A percentile compares a stretch with the other conserved stretches of the same genome.
phyloP scores from a whole-genome alignment of 2,888 invertebrate genomes.

The Myathropa florea region DNA sequence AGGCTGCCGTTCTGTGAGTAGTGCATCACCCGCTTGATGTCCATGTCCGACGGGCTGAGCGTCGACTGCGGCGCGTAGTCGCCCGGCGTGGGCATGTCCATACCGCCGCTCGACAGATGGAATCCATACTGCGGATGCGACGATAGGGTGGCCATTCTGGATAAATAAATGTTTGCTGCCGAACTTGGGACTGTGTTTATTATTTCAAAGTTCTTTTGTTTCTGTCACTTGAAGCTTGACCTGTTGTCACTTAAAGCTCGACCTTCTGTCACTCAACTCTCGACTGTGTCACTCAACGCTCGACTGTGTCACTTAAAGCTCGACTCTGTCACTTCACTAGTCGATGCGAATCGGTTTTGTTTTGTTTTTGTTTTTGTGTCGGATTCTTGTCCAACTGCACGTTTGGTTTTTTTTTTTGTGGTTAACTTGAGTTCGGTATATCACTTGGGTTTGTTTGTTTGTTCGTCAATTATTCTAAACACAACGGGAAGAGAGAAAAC shows the following conservation, averaged over 20 bases:
- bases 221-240: neutral
- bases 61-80: slow-evolving; percentile 78
- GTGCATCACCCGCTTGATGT: slow-evolving; percentile 80
- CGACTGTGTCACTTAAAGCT: too few species aligned
- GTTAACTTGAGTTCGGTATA: neutral
- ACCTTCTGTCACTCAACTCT: too few species aligned
- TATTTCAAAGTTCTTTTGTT: slow-evolving; percentile 31
- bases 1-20: slow-evolving; percentile 78
- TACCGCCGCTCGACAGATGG: slow-evolving; percentile 78
- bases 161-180: slow-evolving; percentile 57
- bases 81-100: slow-evolving; percentile 79
- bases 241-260: neutral
- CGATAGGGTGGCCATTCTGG: slow-evolving; percentile 79
- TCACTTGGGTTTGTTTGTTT: neutral
- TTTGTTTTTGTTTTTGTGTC: too few species aligned
- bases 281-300: too few species aligned
- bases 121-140: slow-evolving; percentile 81
- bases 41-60: slow-evolving; percentile 78
- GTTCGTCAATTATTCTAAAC: neutral
- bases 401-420: too few species aligned
- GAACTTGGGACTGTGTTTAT: slow-evolving; percentile 33
- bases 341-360: neutral
- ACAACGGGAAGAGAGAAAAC: slow-evolving; percentile 53
- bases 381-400: too few species aligned
- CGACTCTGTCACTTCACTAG: neutral